Conservation (phyloP, 2,113 vertebrate species). For the Caranx melampygus region DNA sequence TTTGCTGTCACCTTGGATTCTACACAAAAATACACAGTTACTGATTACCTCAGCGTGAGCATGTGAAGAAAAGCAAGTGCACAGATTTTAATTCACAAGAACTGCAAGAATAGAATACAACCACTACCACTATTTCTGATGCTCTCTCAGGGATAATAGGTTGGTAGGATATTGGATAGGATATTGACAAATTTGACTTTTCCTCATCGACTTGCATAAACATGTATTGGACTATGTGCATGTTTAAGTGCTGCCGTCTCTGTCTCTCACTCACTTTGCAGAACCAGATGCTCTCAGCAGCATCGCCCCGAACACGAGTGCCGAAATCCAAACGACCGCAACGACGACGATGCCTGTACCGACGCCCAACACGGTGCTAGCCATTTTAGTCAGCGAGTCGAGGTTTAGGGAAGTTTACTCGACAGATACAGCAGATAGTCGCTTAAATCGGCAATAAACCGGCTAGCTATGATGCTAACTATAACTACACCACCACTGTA, state of each 20-base stretch:
- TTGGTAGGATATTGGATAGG: no score
- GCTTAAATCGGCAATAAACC: not conserved
- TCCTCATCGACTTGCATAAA: not conserved
- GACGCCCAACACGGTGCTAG: slow-evolving; percentile 78
- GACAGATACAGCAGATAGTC: rapidly evolving
- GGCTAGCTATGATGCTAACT: not conserved
- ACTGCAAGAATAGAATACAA: not conserved
- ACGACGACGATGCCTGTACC: slow-evolving; percentile 88
- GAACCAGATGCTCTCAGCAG: slow-evolving; percentile 74
- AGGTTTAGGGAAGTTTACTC: not conserved
- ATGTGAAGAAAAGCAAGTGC: not conserved
- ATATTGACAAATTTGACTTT: not conserved
- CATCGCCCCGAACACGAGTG: slow-evolving; percentile 79
- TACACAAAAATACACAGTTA: not conserved
- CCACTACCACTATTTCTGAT: not conserved
- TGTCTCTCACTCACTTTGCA: slow-evolving; percentile 84
- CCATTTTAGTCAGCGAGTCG: slow-evolving; percentile 71
- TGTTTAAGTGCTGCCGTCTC: not conserved
- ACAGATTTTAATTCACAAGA: not conserved
- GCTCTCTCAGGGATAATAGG: not conserved
- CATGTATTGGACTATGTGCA: not conserved
- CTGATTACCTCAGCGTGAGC: not conserved
- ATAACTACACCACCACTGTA: not conserved
- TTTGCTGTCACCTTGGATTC: slow-evolving; percentile 11
- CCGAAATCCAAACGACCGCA: slow-evolving; percentile 84